Evolutionary conservation across 2,113 vertebrate species (phyloP), one percentile per base, ranked within the genome.

Genomic region (Oxygymnocypris stewartii): DNA sequence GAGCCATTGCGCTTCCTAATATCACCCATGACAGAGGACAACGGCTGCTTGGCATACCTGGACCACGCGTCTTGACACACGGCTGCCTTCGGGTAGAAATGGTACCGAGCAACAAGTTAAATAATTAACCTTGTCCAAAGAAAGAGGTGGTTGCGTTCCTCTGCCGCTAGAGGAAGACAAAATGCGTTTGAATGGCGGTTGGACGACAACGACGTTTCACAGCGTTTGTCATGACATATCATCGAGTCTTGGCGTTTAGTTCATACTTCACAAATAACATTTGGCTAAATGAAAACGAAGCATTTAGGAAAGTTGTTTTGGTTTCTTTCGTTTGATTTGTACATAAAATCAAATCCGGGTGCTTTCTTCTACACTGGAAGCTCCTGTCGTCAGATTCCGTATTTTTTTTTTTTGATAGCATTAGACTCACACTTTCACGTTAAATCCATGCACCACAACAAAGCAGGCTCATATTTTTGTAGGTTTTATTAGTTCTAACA

Each of bases 11-110:
- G 65, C 84, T 91, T 37, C 31, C 84, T 90, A 54, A 82, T 75
- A 71, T 88, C 91, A 76, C 88, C 92, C 94, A 95, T 95, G 89
- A 82, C 92, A 79, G 82, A 90, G 91, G 92, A 91, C 85, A 90
- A 28, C 91, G 90, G 82, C 91, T 44, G 88, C 90, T 93, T 31
- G 67, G 82, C 94, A 95, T 94, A 89, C 92, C 93, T 93, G 79
- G 88, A 85, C 8, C 84, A 86, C 87, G 69, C 35, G 57, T 81
- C 42, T 84, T 82, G 76, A 88, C 83, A 86, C 82, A 44, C 90
- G 59, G 88, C n/a, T 84, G 76, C 87, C 90, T 82, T 88, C 89
- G 84, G 82, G 87, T 86, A 84, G 7, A 89, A 84, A 79, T 80
- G 77, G 87, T 83, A 35, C 76, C 47, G 28, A 57, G 91, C 93